Evolutionary conservation across 2,113 vertebrate species (phyloP).

Genomic region (Zapus hudsonius): DNA sequence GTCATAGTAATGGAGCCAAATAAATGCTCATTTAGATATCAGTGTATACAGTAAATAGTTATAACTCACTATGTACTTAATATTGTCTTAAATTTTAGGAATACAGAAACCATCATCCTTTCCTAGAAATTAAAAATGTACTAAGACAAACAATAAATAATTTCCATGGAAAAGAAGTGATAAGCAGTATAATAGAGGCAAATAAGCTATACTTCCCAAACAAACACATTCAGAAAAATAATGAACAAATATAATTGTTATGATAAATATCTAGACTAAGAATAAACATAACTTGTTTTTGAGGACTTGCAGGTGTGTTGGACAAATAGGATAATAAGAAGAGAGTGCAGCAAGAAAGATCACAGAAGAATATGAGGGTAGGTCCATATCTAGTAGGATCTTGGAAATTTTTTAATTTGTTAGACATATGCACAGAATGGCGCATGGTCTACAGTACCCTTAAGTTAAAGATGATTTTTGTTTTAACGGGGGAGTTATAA

Average conservation of each 20-base stretch:
- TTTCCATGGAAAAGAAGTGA: not conserved
- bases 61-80: not conserved
- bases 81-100: not conserved
- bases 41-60: not conserved
- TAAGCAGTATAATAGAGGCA: not conserved
- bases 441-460: not conserved
- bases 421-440: not conserved
- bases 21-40: not conserved
- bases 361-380: not conserved
- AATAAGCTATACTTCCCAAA: not conserved
- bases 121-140: conserved; percentile 13
- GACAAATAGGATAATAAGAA: not conserved
- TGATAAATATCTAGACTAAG: not conserved
- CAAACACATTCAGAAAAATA: not conserved
- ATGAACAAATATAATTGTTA: not conserved
- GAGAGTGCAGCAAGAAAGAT: not conserved
- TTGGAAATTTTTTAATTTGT: not conserved
- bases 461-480: not conserved
- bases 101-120: not conserved
- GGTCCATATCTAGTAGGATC: not conserved
- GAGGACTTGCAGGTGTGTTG: not conserved
- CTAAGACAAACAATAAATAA: not conserved
- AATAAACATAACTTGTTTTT: not conserved
- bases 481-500: not conserved
- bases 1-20: not conserved